A percentile compares a stretch with the other conserved stretches of the same genome.
Evolutionary conservation across 2,888 invertebrate species (phyloP).

Genomic region (Synanthedon myopaeformis): DNA sequence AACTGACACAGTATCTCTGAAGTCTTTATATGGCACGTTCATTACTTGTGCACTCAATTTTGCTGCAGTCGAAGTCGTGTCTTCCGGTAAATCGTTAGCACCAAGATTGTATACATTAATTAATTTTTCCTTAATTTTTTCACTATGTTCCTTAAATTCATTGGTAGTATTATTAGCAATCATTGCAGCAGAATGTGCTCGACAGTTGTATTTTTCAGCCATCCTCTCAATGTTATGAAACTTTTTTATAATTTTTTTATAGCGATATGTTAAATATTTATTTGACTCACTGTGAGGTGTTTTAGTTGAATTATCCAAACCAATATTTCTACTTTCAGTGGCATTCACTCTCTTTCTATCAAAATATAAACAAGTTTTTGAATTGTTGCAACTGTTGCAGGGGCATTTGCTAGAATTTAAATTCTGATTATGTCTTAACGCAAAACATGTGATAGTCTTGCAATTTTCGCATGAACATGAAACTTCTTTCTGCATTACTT

Average conservation of each 20-base stretch:
- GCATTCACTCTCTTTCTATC: no score
- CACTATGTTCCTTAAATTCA: no score
- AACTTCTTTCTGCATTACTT: neutral
- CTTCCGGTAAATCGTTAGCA: slow-evolving; percentile 5
- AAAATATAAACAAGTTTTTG: slow-evolving; percentile 13
- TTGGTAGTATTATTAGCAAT: no score
- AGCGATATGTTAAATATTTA: neutral
- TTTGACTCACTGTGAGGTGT: no score
- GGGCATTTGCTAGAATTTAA: slow-evolving; percentile 5
- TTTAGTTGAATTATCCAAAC: no score
- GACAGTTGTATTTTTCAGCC: no score
- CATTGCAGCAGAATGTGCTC: no score
- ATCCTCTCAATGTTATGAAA: no score
- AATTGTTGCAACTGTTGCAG: slow-evolving; percentile 12
- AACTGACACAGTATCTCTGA: slow-evolving; percentile 13
- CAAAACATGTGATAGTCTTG: slow-evolving; percentile 22
- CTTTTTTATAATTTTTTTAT: no score
- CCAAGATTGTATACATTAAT: no score
- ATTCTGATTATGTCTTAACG: slow-evolving; percentile 12
- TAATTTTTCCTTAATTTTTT: no score
- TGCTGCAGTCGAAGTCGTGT: slow-evolving; percentile 12
- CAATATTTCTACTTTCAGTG: no score
- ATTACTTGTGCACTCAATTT: slow-evolving; percentile 35
- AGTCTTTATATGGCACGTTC: slow-evolving; percentile 26
- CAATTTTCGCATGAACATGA: slow-evolving; percentile 33